Conservation (phyloP, 2,797 vertebrate species). For the Halcyon leucocephala region DNA sequence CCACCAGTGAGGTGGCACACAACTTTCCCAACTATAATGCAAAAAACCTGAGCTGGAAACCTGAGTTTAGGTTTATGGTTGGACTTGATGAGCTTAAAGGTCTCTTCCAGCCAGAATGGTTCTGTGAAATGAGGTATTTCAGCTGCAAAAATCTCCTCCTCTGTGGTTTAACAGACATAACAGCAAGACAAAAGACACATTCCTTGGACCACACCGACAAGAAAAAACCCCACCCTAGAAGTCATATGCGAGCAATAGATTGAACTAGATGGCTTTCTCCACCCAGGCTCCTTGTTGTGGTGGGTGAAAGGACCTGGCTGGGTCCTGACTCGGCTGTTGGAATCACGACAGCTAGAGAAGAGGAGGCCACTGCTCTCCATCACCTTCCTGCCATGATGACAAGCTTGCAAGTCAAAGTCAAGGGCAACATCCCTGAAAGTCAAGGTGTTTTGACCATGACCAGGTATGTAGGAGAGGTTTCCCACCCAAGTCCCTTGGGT, state of each 20-base stretch:
- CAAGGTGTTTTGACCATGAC: background rate
- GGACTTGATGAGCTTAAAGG: background rate
- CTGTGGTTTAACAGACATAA: background rate
- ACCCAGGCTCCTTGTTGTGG: background rate
- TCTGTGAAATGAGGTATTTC: background rate
- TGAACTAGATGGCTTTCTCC: background rate
- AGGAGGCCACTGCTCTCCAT: background rate
- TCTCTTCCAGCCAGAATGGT: background rate
- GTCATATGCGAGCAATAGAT: accelerated
- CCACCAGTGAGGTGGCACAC: background rate
- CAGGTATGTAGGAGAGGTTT: background rate
- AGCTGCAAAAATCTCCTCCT: background rate
- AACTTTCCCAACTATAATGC: background rate
- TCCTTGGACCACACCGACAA: accelerated
- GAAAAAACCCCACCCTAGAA: background rate
- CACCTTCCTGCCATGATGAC: background rate
- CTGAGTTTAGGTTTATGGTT: background rate
- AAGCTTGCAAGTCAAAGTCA: background rate
- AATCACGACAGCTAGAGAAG: background rate
- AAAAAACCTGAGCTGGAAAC: background rate
- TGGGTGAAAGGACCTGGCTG: background rate
- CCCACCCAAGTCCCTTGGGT: background rate
- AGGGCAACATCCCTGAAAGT: background rate
- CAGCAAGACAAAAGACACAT: background rate
- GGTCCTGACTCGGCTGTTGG: background rate